These are phyloP conservation scores for Prunella strophiata DNA, from an alignment of 2,797 vertebrate genomes.

Conservation along the genomic window DNA sequence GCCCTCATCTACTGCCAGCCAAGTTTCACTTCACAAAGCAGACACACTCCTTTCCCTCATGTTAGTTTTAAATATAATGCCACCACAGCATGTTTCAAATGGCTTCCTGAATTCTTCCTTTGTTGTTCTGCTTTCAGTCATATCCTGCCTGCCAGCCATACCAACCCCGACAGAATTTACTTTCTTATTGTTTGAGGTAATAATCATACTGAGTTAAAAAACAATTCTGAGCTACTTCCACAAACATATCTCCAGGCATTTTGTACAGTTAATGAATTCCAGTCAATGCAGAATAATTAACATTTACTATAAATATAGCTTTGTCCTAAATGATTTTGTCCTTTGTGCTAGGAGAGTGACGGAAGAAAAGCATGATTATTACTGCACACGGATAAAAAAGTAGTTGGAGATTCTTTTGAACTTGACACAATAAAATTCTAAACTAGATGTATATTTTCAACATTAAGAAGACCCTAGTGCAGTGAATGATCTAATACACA, in stretches of 20 bases:
- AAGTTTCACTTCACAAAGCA: background rate
- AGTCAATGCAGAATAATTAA: constrained; percentile 31
- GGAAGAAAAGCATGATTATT: background rate
- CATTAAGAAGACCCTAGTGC: background rate
- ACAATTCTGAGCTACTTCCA: background rate
- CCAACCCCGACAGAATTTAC: background rate
- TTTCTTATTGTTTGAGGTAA: constrained; percentile 18
- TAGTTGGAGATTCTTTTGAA: background rate
- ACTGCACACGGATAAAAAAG: background rate
- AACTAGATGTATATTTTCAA: background rate
- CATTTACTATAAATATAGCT: background rate
- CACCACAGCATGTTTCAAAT: background rate
- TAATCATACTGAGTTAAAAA: background rate
- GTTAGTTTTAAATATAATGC: background rate
- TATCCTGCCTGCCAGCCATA: background rate
- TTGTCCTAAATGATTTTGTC: background rate
- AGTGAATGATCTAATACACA: background rate
- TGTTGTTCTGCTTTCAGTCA: constrained; percentile 3
- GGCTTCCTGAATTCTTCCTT: background rate
- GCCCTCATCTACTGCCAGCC: background rate
- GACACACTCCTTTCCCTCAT: background rate
- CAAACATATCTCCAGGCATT: background rate
- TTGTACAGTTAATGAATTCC: constrained; percentile 11
- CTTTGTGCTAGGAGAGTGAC: background rate
- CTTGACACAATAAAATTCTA: background rate